These are phyloP conservation scores for Kryptolebias ocellatus DNA, from an alignment of 2,797 vertebrate species.

Conservation along the genomic window DNA sequence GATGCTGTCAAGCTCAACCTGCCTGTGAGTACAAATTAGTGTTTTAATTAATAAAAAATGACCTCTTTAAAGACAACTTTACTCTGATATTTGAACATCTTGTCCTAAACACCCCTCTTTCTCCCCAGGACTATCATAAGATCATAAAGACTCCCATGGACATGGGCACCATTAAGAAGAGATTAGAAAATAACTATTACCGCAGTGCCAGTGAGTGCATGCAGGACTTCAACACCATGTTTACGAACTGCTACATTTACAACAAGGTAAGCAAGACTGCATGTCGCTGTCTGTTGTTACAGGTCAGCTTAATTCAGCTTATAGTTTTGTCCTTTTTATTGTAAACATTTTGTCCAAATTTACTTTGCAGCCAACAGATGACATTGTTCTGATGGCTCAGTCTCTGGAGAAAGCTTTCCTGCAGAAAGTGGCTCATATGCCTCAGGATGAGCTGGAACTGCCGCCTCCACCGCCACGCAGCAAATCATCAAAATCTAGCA, in stretches of 20 bases:
- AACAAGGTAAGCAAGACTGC: constrained; percentile 85
- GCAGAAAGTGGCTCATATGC: constrained; percentile 96
- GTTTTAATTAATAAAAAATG: no score
- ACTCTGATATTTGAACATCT: no score
- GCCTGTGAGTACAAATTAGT: constrained; percentile 80
- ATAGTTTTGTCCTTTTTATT: not conserved
- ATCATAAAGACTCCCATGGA: constrained; percentile 98
- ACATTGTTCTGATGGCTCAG: constrained; percentile 96
- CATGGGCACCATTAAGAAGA: constrained; percentile 93
- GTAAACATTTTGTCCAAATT: not conserved
- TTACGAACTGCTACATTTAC: constrained; percentile 97
- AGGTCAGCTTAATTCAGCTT: not conserved
- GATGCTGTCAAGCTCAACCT: constrained; percentile 88
- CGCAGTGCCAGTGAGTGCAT: constrained; percentile 92
- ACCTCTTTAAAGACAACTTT: no score
- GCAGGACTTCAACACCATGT: constrained; percentile 99
- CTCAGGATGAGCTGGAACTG: constrained; percentile 90
- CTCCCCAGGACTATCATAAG: constrained; percentile 91
- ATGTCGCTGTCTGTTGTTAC: no score
- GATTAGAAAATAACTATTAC: constrained; percentile 91
- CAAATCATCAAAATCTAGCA: constrained; percentile 85
- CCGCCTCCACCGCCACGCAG: constrained; percentile 84
- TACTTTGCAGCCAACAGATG: constrained; percentile 87
- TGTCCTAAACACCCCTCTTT: not conserved
- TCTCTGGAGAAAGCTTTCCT: constrained; percentile 94